Conservation (phyloP, 2,888 invertebrate species). For the Tipula unca region DNA sequence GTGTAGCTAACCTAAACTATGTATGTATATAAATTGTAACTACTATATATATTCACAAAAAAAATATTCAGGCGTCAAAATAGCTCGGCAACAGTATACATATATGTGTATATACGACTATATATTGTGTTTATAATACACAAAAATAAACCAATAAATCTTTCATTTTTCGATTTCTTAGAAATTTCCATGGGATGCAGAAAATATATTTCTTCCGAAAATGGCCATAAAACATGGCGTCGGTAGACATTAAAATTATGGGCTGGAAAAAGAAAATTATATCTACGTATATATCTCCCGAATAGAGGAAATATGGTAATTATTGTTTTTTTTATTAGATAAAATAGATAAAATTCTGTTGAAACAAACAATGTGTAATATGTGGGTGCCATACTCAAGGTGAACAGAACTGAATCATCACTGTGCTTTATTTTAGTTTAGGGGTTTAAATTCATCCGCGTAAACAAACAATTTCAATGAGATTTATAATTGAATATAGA, state of each 20-base stretch:
- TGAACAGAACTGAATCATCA: neutral
- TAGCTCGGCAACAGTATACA: neutral
- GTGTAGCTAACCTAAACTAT: neutral
- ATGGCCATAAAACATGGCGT: neutral
- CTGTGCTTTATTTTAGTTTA: neutral
- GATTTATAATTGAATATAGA: too few relatives aligned
- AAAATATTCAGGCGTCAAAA: neutral
- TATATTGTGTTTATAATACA: neutral
- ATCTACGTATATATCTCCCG: neutral
- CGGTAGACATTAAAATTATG: neutral
- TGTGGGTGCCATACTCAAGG: neutral
- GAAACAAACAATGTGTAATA: neutral
- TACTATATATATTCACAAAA: neutral
- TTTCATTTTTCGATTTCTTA: neutral
- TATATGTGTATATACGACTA: neutral
- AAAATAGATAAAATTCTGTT: neutral
- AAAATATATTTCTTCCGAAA: neutral
- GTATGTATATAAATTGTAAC: neutral
- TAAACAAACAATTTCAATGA: too few relatives aligned
- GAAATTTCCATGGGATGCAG: neutral
- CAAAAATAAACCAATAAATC: neutral
- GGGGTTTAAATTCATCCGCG: neutral
- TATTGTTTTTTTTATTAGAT: neutral
- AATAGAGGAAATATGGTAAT: slow-evolving; percentile 1
- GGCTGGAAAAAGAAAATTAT: neutral